Evolutionary conservation across 2,113 vertebrate species (phyloP), one percentile per base, ranked within the genome.

Genomic region (Megaceryle maxima): DNA sequence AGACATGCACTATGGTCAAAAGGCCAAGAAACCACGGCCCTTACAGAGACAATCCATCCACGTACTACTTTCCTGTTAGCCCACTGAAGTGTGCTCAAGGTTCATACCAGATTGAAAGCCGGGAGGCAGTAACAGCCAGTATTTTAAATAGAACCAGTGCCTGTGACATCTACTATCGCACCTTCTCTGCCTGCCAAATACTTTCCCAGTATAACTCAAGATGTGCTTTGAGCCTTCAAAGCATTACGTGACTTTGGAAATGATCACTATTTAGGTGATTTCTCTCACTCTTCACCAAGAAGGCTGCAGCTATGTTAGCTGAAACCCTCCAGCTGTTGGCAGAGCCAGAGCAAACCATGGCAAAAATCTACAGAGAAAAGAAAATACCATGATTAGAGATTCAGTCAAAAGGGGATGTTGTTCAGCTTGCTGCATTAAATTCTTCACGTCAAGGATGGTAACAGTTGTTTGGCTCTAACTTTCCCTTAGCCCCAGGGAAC

Each of bases 1-100:
- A 92, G 70, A 88, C 88, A 90, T 0, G 0, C 0, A 0, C 20
- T 56, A 12, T 9, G 13, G 64, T 51, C 63, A 41, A 73, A 79
- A 83, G 59, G 21, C 19, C 33, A 83, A 57, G 56, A 67, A 86
- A 55, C 6, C 46, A 39, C 1, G 0, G 19, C 31, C 24, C 63
- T 55, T 70, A 33, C 14, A 79, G 59, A 66, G 55, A 33, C 21
- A 56, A 50, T 80, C 25, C 35, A 44, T 26, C 24, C 62, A 50
- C 73, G 39, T 75, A 57, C 35, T n/a, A 6, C 66, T 48, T 90
- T 25, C 55, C 10, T 2, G 5, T 69, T 51, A 76, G 13, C 10
- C 25, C 55, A n/a, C 53, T 66, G 16, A 68, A 13, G 39, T 2
- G 10, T 16, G 21, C 39, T 69, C 44, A 19, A 51, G 48, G 57